Percentiles rank a stretch among this genome's conserved stretches.
These are phyloP conservation scores for Aeoliscus strigatus DNA, from an alignment of 2,797 vertebrate species.

Conservation along the genomic window DNA sequence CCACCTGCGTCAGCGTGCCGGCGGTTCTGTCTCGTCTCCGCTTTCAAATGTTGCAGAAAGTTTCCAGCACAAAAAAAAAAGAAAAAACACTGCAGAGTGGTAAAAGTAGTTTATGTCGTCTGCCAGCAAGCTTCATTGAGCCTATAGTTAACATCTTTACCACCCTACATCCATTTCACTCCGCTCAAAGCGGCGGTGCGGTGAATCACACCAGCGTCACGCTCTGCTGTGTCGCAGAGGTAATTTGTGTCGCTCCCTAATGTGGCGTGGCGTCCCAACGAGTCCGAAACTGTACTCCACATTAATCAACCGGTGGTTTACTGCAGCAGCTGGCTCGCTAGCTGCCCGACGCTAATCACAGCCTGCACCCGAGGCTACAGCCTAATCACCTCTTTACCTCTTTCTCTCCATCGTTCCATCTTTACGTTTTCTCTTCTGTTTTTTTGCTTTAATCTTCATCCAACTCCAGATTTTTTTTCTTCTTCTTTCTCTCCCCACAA, in stretches of 20 bases:
- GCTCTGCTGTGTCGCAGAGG: constrained; percentile 12
- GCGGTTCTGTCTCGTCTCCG: neutral
- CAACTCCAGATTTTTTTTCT: no score
- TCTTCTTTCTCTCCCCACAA: neutral
- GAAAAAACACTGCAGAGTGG: constrained; percentile 27
- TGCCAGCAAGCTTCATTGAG: constrained; percentile 45
- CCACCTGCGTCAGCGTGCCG: constrained; percentile 26
- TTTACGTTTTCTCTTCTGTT: neutral
- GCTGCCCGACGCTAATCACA: constrained; percentile 44
- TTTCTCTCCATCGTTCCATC: neutral
- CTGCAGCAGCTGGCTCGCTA: constrained; percentile 34
- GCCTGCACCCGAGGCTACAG: constrained; percentile 37
- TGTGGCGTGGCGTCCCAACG: constrained; percentile 31
- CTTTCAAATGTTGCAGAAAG: constrained; percentile 18
- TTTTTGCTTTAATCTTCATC: no score
- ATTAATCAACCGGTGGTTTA: constrained; percentile 58
- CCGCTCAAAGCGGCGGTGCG: constrained; percentile 22
- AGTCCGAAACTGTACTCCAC: constrained; percentile 41
- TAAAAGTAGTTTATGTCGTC: constrained; percentile 47
- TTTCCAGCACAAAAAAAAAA: constrained; percentile 31
- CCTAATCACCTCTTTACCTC: constrained; percentile 45
- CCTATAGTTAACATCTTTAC: constrained; percentile 53
- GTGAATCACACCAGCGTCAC: constrained; percentile 24
- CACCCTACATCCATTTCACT: constrained; percentile 45
- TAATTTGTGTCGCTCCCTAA: constrained; percentile 46